Conservation (phyloP, 1,140 invertebrate genomes). For the Ylistrum balloti region DNA sequence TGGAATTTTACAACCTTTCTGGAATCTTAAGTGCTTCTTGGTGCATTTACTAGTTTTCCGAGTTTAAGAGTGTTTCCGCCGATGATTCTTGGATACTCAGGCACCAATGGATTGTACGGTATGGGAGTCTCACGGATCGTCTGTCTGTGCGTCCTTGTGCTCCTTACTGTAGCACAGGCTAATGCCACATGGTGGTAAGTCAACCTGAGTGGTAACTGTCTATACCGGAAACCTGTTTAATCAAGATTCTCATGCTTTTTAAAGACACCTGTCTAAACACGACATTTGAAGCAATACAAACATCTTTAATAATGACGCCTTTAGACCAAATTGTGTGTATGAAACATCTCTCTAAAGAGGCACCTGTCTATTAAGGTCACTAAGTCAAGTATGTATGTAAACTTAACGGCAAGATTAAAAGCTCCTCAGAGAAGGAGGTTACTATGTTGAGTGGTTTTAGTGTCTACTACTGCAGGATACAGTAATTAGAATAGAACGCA, state of each 20-base stretch:
- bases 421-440: no score
- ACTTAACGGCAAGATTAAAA: no score
- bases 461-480: no score
- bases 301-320: no score
- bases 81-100: neutral
- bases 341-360: no score
- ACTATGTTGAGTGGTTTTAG: no score
- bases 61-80: neutral
- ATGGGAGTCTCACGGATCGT: conserved; percentile 12
- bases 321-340: no score
- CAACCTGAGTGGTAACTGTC: neutral
- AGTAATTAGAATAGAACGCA: no score
- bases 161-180: conserved; percentile 12
- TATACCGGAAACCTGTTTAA: neutral
- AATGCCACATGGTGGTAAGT: conserved; percentile 31
- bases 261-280: neutral
- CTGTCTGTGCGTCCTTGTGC: conserved; percentile 18
- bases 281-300: neutral
- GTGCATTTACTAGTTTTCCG: neutral
- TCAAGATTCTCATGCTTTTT: neutral
- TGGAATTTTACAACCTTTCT: neutral
- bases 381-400: no score
- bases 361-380: no score
- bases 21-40: neutral
- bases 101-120: conserved; percentile 16